Percentiles rank a stretch among this genome's conserved stretches.
Evolutionary conservation across 2,113 vertebrate species (phyloP).

Genomic region (Eublepharis macularius): DNA sequence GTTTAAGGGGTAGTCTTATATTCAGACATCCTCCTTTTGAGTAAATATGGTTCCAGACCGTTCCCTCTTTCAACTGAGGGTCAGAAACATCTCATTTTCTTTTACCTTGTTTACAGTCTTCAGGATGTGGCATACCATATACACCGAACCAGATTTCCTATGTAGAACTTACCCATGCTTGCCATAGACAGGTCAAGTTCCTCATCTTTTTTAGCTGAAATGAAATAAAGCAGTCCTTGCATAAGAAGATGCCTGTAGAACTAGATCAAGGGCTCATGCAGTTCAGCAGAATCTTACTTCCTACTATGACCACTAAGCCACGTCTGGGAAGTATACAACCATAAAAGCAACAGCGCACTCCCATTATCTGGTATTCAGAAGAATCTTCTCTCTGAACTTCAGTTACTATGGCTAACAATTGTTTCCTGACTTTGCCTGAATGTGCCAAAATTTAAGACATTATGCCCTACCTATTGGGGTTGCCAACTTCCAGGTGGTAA

Average conservation of each 20-base stretch:
- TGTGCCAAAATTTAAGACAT: too few relatives aligned
- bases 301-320: background rate
- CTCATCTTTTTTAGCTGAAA: conserved; percentile 71
- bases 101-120: background rate
- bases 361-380: background rate
- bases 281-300: too few relatives aligned
- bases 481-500: too few relatives aligned
- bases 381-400: too few relatives aligned
- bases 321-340: background rate
- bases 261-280: background rate
- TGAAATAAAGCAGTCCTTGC: conserved; percentile 37
- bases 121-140: background rate
- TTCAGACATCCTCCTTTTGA: too few relatives aligned
- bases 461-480: too few relatives aligned
- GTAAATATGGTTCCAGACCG: too few relatives aligned
- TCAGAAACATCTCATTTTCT: background rate
- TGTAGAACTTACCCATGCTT: conserved; percentile 68
- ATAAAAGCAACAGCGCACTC: background rate
- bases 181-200: conserved; percentile 70
- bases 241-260: background rate
- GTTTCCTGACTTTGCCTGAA: too few relatives aligned
- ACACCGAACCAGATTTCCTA: background rate
- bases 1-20: too few relatives aligned
- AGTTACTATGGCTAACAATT: too few relatives aligned
- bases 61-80: background rate